A percentile compares a stretch with the other conserved stretches of the same genome.
Evolutionary conservation across 1,140 invertebrate genomes (phyloP).

Genomic region (Papilio machaon): DNA sequence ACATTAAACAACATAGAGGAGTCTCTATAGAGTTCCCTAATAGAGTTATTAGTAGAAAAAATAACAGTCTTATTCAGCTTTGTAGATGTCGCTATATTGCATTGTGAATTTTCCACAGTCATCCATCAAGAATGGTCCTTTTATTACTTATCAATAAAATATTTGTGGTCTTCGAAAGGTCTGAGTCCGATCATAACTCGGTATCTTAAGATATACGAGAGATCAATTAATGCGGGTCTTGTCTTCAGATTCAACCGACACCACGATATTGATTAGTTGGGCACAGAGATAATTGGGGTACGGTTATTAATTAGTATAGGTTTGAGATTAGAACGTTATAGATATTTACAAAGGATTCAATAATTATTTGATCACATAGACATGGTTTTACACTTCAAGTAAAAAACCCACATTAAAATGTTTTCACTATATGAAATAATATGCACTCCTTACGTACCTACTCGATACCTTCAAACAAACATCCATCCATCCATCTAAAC

Average conservation of each 20-base stretch:
- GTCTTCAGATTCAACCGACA: constrained; percentile 57
- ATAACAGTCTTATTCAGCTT: not conserved
- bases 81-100: not conserved
- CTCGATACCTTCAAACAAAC: too few relatives aligned
- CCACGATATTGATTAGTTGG: constrained; percentile 67
- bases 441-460: too few relatives aligned
- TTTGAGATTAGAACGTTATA: constrained; percentile 28
- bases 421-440: too few relatives aligned
- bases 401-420: not conserved
- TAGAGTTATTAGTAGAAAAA: not conserved
- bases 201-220: constrained; percentile 59
- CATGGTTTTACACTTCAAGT: not conserved
- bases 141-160: constrained; percentile 38
- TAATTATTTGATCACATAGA: constrained; percentile 1
- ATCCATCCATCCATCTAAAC: too few relatives aligned
- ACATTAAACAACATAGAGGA: too few relatives aligned
- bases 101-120: not conserved
- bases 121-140: constrained; percentile 33
- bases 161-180: constrained; percentile 26
- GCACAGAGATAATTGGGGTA: constrained; percentile 62
- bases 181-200: constrained; percentile 40
- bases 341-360: not conserved
- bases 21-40: too few relatives aligned
- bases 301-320: constrained; percentile 65
- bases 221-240: constrained; percentile 68